Percentiles rank a stretch among this genome's conserved stretches.
These are phyloP conservation scores for Pollachius pollachius DNA, from an alignment of 2,113 vertebrate genomes.

Conservation along the genomic window DNA sequence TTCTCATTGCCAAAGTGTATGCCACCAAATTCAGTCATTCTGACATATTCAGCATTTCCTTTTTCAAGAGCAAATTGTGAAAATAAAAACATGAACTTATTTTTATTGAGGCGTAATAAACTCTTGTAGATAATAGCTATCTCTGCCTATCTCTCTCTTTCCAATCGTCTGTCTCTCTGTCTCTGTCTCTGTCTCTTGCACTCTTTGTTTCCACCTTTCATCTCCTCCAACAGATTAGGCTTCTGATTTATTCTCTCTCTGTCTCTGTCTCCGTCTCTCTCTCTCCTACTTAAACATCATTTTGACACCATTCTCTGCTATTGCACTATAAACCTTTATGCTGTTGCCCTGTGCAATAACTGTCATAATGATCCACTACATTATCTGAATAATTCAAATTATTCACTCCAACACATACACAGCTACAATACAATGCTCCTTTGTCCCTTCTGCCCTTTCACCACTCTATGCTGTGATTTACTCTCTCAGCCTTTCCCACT, in stretches of 20 bases:
- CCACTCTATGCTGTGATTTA: no score
- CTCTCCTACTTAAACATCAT: no score
- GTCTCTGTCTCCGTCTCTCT: no score
- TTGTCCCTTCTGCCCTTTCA: no score
- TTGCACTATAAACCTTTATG: background rate
- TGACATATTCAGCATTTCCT: conserved; percentile 52
- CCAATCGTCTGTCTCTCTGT: no score
- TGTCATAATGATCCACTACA: conserved; percentile 3
- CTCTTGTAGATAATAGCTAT: background rate
- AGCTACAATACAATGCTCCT: no score
- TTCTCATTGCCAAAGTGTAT: conserved; percentile 66
- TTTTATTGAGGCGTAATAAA: conserved; percentile 3
- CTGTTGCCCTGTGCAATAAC: background rate
- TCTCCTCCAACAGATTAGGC: background rate
- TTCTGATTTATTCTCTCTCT: background rate
- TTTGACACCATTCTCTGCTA: background rate
- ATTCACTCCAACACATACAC: no score
- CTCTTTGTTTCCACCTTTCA: background rate
- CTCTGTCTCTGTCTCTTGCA: background rate
- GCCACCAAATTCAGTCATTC: conserved; percentile 44
- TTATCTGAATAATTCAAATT: no score
- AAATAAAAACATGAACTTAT: conserved; percentile 9
- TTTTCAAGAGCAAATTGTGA: conserved; percentile 18
- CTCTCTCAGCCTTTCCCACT: background rate
- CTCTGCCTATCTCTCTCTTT: background rate